A percentile compares a stretch with the other conserved stretches of the same genome.
These are phyloP conservation scores for Ceriagrion tenellum DNA, from an alignment of 2,888 invertebrate genomes.

Conservation along the genomic window DNA sequence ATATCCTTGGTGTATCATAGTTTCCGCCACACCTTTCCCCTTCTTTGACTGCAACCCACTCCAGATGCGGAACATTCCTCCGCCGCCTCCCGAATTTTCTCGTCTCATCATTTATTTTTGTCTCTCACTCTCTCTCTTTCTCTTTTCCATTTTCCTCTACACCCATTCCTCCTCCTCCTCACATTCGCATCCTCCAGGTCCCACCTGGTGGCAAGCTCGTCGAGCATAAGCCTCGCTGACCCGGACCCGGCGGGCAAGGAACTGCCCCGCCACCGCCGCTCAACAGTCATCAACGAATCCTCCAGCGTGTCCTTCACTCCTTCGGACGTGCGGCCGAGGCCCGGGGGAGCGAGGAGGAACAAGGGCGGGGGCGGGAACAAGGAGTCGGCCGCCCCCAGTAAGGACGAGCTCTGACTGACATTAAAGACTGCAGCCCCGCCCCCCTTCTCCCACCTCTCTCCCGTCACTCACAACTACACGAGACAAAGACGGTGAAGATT, in stretches of 20 bases:
- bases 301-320: conserved; percentile 70
- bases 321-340: conserved; percentile 70
- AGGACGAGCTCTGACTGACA: conserved; percentile 70
- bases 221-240: conserved; percentile 80
- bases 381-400: conserved; percentile 33
- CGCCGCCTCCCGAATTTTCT: not conserved
- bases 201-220: conserved; percentile 73
- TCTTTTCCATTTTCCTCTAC: no score
- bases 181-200: not conserved
- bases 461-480: no score
- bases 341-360: conserved; percentile 46
- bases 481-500: no score
- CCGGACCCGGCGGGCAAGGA: conserved; percentile 78
- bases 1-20: no score
- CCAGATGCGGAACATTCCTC: not conserved
- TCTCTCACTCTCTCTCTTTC: no score
- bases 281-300: conserved; percentile 69
- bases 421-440: no score
- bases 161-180: no score
- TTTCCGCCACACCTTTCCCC: no score
- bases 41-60: no score
- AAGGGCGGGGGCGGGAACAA: conserved; percentile 12
- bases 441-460: no score
- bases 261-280: conserved; percentile 69
- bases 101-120: no score